These are phyloP conservation scores for Macrotus californicus DNA, from an alignment of 2,113 vertebrate genomes.

Conservation along the genomic window DNA sequence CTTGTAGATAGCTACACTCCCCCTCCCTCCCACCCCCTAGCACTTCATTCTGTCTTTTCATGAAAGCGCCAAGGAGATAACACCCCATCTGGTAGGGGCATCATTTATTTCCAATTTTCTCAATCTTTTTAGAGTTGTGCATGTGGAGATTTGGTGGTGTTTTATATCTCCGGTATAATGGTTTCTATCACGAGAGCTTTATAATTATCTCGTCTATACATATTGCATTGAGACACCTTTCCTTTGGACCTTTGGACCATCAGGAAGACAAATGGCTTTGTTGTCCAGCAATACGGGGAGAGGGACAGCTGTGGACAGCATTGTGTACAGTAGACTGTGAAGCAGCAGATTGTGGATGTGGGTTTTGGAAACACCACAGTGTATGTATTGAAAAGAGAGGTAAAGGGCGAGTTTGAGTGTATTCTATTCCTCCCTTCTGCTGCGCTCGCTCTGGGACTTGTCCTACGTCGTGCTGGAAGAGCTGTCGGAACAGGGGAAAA, in stretches of 20 bases:
- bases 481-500: not conserved
- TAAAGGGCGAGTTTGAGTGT: not conserved
- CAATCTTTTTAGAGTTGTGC: slow-evolving; percentile 60
- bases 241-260: slow-evolving; percentile 62
- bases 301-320: not conserved
- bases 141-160: slow-evolving; percentile 52
- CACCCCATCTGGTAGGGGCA: slow-evolving; percentile 67
- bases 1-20: slow-evolving; percentile 46
- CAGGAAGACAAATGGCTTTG: slow-evolving; percentile 65
- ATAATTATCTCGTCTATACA: slow-evolving; percentile 63
- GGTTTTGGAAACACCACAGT: not conserved
- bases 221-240: slow-evolving; percentile 66
- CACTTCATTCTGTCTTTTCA: slow-evolving; percentile 23
- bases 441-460: not conserved
- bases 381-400: not conserved
- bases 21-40: too few relatives aligned
- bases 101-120: slow-evolving; percentile 70
- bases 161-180: slow-evolving; percentile 60
- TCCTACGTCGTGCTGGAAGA: not conserved
- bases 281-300: not conserved
- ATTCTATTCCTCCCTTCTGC: not conserved
- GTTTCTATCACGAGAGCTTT: slow-evolving; percentile 67
- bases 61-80: slow-evolving; percentile 68
- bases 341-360: not conserved
- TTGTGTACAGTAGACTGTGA: not conserved